Evolutionary conservation across 1,140 invertebrate genomes (phyloP).

Genomic region (Ylistrum balloti): DNA sequence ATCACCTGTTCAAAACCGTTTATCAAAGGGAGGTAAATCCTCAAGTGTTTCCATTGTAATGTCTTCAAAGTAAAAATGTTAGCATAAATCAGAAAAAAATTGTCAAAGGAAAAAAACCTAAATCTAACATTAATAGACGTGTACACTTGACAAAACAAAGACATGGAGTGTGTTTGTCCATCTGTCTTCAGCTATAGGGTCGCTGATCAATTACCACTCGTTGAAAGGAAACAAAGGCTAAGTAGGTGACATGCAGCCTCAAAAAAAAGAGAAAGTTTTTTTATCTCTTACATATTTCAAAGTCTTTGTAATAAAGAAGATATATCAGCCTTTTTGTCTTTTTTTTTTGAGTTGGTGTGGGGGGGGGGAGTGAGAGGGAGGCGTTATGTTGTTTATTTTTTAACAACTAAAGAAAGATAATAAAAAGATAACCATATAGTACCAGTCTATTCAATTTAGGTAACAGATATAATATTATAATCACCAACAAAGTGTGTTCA

Average conservation of each 20-base stretch:
- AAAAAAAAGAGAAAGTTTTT: too few relatives aligned
- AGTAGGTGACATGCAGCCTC: too few relatives aligned
- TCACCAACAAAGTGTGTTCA: too few relatives aligned
- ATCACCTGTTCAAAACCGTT: background rate
- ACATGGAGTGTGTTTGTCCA: background rate
- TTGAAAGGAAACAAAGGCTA: background rate
- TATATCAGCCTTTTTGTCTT: too few relatives aligned
- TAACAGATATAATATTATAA: too few relatives aligned
- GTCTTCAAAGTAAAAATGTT: background rate
- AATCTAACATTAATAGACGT: background rate
- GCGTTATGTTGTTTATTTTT: too few relatives aligned
- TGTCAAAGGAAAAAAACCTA: background rate
- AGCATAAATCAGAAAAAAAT: background rate
- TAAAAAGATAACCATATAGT: background rate
- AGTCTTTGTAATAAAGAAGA: too few relatives aligned
- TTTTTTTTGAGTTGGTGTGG: too few relatives aligned
- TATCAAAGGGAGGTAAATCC: slow-evolving; percentile 38
- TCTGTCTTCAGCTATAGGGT: background rate
- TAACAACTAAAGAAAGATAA: too few relatives aligned
- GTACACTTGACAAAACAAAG: background rate
- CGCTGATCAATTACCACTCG: background rate
- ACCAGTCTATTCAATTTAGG: background rate
- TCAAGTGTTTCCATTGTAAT: background rate
- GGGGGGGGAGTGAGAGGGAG: too few relatives aligned
- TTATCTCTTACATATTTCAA: too few relatives aligned